Evolutionary conservation across 2,113 vertebrate genomes (phyloP).

Genomic region (Pycnonotus jocosus): DNA sequence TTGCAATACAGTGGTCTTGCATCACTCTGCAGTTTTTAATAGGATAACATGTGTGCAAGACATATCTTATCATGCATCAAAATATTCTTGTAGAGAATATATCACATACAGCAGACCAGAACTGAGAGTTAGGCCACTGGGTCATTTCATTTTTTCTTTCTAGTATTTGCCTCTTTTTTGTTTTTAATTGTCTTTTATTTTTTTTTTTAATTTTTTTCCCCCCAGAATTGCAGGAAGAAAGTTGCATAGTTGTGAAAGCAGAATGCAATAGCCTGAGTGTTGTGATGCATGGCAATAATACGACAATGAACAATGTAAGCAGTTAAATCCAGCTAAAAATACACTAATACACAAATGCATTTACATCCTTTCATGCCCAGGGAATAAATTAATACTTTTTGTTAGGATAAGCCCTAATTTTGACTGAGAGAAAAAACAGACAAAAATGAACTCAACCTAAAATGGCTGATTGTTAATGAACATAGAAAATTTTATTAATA

Average conservation of each 20-base stretch:
- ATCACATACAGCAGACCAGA: not conserved
- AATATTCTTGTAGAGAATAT: not conserved
- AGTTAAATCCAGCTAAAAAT: not conserved
- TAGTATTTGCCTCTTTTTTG: not conserved
- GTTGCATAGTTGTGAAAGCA: not conserved
- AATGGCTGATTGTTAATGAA: not conserved
- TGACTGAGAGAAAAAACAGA: not conserved
- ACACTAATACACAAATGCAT: not conserved
- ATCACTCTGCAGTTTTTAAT: not conserved
- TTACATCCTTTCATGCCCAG: not conserved
- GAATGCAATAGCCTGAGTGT: not conserved
- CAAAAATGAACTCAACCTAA: not conserved
- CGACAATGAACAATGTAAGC: not conserved
- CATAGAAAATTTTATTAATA: not conserved
- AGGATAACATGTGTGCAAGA: not conserved
- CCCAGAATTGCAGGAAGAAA: not conserved
- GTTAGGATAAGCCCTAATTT: not conserved
- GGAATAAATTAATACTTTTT: not conserved
- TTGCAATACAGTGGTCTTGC: not conserved
- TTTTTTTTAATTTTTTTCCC: not conserved
- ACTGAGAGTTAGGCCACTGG: not conserved
- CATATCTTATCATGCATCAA: rapidly evolving
- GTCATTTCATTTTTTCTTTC: not conserved
- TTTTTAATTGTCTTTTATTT: no score
- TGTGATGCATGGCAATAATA: not conserved